Evolutionary conservation across 2,888 invertebrate species (phyloP).

Genomic region (Phytoseiulus persimilis): DNA sequence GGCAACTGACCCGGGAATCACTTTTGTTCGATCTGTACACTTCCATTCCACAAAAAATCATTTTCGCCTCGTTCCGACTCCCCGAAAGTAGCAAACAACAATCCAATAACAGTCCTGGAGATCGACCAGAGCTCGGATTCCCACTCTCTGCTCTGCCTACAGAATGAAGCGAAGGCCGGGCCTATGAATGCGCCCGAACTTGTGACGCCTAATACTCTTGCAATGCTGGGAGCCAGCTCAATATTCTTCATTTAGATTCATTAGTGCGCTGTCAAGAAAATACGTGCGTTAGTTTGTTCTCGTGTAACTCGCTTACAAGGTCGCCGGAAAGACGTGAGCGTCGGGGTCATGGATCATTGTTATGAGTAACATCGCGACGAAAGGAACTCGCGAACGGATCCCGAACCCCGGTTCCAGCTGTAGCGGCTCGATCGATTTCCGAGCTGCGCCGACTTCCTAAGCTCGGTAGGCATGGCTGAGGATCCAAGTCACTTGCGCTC

Average conservation of each 20-base stretch:
- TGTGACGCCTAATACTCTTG: background rate
- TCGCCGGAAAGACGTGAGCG: background rate
- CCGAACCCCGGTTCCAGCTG: too few relatives aligned
- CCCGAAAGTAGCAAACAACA: too few relatives aligned
- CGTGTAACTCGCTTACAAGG: background rate
- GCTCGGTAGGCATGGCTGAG: too few relatives aligned
- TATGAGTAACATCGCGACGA: background rate
- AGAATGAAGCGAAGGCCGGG: background rate
- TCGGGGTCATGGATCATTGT: background rate
- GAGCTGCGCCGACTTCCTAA: too few relatives aligned
- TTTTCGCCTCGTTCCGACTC: too few relatives aligned
- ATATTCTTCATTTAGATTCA: background rate
- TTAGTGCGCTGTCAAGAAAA: background rate
- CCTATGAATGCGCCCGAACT: background rate
- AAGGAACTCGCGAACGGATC: too few relatives aligned
- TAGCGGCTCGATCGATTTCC: too few relatives aligned
- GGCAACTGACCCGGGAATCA: background rate
- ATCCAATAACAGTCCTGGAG: too few relatives aligned
- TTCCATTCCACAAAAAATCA: background rate
- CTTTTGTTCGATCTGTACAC: background rate
- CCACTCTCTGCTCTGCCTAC: background rate
- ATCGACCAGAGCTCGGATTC: background rate
- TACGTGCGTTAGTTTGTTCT: background rate
- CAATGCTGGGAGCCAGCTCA: background rate
- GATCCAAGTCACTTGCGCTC: too few relatives aligned